Evolutionary conservation across 2,888 invertebrate species (phyloP).

Genomic region (Troides oblongomaculatus): DNA sequence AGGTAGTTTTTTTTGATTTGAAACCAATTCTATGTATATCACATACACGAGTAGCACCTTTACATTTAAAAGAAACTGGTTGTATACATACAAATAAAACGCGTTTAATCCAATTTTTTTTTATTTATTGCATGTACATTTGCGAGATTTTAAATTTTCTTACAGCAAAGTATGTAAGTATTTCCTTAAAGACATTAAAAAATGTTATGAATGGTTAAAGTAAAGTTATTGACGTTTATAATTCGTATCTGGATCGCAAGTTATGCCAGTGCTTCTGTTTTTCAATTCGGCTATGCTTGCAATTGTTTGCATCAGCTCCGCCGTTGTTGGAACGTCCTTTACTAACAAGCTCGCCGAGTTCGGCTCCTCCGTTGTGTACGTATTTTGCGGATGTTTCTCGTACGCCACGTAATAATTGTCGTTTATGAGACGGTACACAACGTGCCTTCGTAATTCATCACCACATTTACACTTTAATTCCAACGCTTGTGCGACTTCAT

Average conservation of each 20-base stretch:
- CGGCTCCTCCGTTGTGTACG: conserved; percentile 10
- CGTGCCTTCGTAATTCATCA: conserved; percentile 6
- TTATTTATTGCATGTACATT: too few relatives aligned
- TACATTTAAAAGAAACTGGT: too few relatives aligned
- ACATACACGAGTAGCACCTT: too few relatives aligned
- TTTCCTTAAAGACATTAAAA: too few relatives aligned
- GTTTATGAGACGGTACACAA: conserved; percentile 11
- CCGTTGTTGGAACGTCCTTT: conserved; percentile 3
- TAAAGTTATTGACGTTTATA: background rate
- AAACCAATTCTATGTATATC: too few relatives aligned
- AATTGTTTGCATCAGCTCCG: conserved; percentile 10
- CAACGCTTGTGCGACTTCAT: conserved; percentile 20
- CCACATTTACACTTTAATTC: conserved; percentile 19
- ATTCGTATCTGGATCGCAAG: conserved; percentile 16
- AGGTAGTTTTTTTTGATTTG: conserved; percentile 21
- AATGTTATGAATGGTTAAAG: background rate
- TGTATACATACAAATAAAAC: too few relatives aligned
- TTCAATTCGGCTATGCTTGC: conserved; percentile 20
- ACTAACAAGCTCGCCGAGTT: conserved; percentile 20
- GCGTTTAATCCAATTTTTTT: too few relatives aligned
- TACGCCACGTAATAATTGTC: conserved; percentile 22
- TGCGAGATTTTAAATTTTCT: too few relatives aligned
- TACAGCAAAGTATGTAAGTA: too few relatives aligned
- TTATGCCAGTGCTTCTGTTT: conserved; percentile 20
- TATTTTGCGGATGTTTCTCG: conserved; percentile 19